These are phyloP conservation scores for Drosophila pegasa DNA, from an alignment of 2,888 invertebrate species.

Conservation along the genomic window DNA sequence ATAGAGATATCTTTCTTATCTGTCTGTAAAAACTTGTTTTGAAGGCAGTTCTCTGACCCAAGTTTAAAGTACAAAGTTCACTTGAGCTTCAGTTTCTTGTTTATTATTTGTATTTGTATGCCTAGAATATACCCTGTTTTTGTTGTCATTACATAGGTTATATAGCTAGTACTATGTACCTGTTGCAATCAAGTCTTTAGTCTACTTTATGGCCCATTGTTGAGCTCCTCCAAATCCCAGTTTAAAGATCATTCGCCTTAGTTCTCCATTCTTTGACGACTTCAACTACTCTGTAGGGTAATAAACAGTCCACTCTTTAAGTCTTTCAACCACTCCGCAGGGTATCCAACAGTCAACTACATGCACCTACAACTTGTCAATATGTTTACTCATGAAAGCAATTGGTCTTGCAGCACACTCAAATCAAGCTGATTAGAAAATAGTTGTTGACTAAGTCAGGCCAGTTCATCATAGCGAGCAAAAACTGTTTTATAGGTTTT, in stretches of 20 bases:
- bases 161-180: neutral
- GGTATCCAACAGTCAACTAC: neutral
- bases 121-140: neutral
- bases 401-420: no score
- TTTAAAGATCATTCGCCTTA: neutral
- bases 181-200: neutral
- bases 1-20: no score
- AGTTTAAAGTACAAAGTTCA: neutral
- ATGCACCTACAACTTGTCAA: neutral
- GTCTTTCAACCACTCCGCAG: neutral
- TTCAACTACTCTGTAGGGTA: neutral
- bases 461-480: neutral
- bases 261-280: neutral
- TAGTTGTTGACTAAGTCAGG: neutral
- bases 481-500: conserved; percentile 17
- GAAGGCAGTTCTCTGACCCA: neutral
- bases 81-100: neutral
- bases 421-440: neutral
- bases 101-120: no score
- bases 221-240: neutral
- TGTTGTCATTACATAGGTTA: no score
- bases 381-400: neutral
- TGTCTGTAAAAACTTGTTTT: neutral
- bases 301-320: neutral
- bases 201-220: neutral